A percentile compares a stretch with the other conserved stretches of the same genome.
Conservation (phyloP, 2,113 vertebrate genomes). For the Benitochromis conjunctus region DNA sequence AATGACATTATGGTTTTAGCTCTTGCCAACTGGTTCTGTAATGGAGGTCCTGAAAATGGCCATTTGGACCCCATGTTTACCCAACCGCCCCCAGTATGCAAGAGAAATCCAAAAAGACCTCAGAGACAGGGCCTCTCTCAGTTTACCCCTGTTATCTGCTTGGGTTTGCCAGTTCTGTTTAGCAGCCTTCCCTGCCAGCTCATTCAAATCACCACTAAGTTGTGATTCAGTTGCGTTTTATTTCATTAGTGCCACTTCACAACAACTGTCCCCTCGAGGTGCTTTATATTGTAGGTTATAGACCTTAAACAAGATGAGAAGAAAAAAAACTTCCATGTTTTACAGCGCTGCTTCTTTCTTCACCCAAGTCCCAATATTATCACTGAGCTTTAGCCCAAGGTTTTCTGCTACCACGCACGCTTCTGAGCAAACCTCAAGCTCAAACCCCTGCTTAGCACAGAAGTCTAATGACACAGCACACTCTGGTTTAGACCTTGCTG, state of each 20-base stretch:
- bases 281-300: background rate
- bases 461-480: background rate
- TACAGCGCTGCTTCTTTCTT: background rate
- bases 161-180: background rate
- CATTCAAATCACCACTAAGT: background rate
- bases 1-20: background rate
- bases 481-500: background rate
- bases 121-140: background rate
- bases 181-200: background rate
- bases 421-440: background rate
- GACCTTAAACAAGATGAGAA: background rate
- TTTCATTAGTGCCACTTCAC: background rate
- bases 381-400: background rate
- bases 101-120: background rate
- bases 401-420: background rate
- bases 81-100: background rate
- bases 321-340: background rate
- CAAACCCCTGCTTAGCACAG: background rate
- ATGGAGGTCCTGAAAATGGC: background rate
- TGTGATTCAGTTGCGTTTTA: background rate
- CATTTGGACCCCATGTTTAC: background rate
- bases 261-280: background rate
- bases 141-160: background rate
- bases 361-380: background rate
- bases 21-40: background rate